These are phyloP conservation scores for Rhadina sibilatrix DNA, from an alignment of 2,113 vertebrate genomes.

Conservation along the genomic window DNA sequence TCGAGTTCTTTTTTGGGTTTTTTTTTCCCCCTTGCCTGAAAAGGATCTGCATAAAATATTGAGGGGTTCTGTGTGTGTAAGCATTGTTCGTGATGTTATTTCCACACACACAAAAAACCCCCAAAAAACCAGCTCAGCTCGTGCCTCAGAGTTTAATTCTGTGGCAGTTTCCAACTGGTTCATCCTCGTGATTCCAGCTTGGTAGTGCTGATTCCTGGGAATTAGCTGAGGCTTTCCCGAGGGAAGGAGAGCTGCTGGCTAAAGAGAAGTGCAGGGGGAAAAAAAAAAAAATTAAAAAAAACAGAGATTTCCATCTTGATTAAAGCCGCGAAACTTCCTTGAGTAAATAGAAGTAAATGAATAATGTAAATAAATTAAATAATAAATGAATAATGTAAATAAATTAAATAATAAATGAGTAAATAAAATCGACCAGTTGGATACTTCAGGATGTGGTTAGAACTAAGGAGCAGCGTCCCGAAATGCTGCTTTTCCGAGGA, in stretches of 20 bases:
- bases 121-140: not conserved
- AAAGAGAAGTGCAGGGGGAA: not conserved
- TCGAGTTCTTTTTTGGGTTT: not conserved
- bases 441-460: not conserved
- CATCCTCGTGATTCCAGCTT: not conserved
- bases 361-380: not conserved
- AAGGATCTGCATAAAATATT: not conserved
- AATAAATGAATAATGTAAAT: not conserved
- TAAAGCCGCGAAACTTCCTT: not conserved
- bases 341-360: not conserved
- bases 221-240: not conserved
- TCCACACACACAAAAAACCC: not conserved
- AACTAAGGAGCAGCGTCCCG: not conserved
- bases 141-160: not conserved
- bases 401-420: not conserved
- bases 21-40: not conserved
- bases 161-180: not conserved
- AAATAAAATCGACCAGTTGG: not conserved
- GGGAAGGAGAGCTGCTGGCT: not conserved
- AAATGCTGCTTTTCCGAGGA: accelerated
- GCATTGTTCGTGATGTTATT: not conserved
- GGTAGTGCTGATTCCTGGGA: not conserved
- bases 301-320: not conserved
- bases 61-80: not conserved
- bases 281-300: no score